These are phyloP conservation scores for Mythimna vitellina DNA, from an alignment of 2,888 invertebrate species.

Conservation along the genomic window DNA sequence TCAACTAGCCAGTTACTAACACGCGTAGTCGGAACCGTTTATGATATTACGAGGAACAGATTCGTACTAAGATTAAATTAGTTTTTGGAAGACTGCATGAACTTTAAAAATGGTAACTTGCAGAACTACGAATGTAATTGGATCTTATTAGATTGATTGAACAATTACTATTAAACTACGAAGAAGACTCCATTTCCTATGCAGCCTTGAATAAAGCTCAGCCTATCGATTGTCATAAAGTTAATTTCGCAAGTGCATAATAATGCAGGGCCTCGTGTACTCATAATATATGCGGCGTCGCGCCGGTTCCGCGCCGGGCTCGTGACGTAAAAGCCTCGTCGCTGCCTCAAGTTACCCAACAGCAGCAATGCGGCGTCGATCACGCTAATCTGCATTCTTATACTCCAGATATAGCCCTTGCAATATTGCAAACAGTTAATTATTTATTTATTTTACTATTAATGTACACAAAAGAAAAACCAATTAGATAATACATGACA, in stretches of 20 bases:
- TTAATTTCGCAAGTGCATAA: conserved; percentile 72
- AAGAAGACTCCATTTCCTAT: conserved; percentile 48
- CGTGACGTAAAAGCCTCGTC: conserved; percentile 70
- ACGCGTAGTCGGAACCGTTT: conserved; percentile 12
- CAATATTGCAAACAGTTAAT: conserved; percentile 32
- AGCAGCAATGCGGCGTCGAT: conserved; percentile 82
- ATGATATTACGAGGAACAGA: conserved; percentile 27
- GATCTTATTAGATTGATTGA: conserved; percentile 16
- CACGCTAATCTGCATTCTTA: conserved; percentile 82
- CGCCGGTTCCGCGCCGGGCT: conserved; percentile 39
- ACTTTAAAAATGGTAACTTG: neutral
- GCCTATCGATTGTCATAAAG: conserved; percentile 68
- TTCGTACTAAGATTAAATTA: conserved; percentile 22
- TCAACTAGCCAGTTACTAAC: conserved; percentile 25
- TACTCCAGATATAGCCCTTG: conserved; percentile 42
- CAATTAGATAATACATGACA: too few relatives aligned
- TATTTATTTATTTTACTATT: too few relatives aligned
- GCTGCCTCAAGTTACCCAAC: conserved; percentile 75
- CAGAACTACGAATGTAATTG: conserved; percentile 4
- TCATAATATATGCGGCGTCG: conserved; percentile 58
- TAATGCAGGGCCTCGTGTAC: conserved; percentile 68
- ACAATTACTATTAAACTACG: conserved; percentile 13
- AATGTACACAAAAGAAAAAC: too few relatives aligned
- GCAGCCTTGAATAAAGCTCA: conserved; percentile 69
- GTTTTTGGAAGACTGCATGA: conserved; percentile 4